Conservation (phyloP, 2,797 vertebrate genomes). For the Tapirus indicus region DNA sequence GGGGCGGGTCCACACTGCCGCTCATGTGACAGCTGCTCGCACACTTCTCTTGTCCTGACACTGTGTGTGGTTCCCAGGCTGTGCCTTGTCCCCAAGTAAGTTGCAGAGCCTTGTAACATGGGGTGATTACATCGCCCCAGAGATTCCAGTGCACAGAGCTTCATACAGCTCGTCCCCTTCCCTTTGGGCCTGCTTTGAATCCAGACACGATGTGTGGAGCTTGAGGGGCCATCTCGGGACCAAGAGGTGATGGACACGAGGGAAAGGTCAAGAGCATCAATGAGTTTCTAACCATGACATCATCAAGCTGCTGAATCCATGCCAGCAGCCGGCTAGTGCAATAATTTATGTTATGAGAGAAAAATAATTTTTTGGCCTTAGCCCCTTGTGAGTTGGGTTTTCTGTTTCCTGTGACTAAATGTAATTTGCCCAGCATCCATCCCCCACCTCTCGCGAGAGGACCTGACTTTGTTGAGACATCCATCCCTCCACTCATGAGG, state of each 20-base stretch:
- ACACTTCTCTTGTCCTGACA: background rate
- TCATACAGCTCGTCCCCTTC: accelerated
- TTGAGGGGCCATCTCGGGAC: background rate
- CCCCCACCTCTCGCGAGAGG: background rate
- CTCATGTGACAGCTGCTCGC: background rate
- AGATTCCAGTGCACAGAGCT: background rate
- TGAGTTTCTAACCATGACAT: background rate
- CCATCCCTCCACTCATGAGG: too few relatives aligned
- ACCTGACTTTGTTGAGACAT: background rate
- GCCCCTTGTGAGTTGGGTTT: background rate
- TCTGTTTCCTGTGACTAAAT: background rate
- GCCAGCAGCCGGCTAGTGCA: background rate
- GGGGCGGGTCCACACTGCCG: too few relatives aligned
- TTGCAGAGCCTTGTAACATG: background rate
- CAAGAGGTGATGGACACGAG: background rate
- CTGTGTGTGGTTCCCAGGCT: background rate
- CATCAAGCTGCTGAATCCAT: background rate
- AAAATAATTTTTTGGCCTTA: background rate
- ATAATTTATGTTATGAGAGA: background rate
- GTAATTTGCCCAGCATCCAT: background rate
- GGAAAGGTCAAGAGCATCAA: background rate
- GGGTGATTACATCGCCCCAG: background rate
- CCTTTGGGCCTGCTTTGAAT: slow-evolving; percentile 32
- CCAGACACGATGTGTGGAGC: background rate
- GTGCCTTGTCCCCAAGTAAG: background rate